Conservation (phyloP, 2,797 vertebrate genomes). For the Meriones psammophilus region DNA sequence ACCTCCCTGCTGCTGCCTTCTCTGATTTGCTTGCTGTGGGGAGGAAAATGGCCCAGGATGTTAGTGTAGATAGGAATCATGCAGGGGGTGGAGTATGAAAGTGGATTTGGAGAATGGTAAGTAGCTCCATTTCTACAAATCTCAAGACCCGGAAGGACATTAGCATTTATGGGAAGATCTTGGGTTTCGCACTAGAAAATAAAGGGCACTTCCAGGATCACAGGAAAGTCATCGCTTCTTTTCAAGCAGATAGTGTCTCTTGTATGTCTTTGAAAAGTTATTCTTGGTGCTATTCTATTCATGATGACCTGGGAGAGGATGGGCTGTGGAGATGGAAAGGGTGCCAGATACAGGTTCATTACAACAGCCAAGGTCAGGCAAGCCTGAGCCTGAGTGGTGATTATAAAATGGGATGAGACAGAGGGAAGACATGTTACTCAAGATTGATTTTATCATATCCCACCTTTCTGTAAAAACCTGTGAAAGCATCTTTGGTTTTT, state of each 20-base stretch:
- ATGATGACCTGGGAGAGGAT: not conserved
- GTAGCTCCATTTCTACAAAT: not conserved
- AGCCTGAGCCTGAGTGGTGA: not conserved
- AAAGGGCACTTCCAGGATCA: not conserved
- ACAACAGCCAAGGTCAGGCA: not conserved
- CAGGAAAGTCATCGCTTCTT: not conserved
- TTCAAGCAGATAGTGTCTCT: not conserved
- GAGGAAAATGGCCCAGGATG: not conserved
- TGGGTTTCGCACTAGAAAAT: not conserved
- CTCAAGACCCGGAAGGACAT: not conserved
- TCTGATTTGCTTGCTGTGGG: not conserved
- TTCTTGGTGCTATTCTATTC: not conserved
- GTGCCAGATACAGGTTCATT: not conserved
- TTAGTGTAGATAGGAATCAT: not conserved
- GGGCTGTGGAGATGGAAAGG: not conserved
- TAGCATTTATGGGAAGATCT: not conserved
- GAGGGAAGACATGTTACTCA: not conserved
- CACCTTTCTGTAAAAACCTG: not conserved
- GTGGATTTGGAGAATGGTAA: not conserved
- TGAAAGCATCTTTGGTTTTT: not conserved
- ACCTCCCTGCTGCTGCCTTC: not conserved
- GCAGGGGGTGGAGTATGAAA: not conserved
- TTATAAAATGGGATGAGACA: not conserved
- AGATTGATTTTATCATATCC: not conserved
- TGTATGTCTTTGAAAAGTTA: constrained; percentile 3